Percentiles rank a stretch among this genome's conserved stretches.
Conservation (phyloP, 2,797 vertebrate species). For the Neosilurus hyrtlii region DNA sequence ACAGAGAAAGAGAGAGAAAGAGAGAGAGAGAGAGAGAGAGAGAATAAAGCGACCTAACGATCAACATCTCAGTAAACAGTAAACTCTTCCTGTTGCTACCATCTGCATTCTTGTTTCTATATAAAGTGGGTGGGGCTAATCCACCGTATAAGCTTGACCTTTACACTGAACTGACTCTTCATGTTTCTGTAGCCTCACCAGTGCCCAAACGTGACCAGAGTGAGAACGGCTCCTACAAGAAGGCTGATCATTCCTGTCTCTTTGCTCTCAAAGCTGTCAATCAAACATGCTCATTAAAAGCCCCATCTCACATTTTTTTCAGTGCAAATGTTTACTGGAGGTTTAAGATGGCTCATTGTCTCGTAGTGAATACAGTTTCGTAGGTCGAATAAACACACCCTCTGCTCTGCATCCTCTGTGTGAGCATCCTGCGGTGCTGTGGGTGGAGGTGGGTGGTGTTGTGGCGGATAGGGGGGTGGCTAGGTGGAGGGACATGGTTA, state of each 20-base stretch:
- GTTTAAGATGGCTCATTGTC: background rate
- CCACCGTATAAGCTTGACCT: background rate
- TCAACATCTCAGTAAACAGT: background rate
- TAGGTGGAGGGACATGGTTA: constrained; percentile 71
- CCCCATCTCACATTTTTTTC: background rate
- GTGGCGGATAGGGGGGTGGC: constrained; percentile 79
- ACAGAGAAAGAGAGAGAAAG: constrained; percentile 57
- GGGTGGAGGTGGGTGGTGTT: constrained; percentile 94
- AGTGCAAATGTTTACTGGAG: background rate
- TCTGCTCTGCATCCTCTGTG: constrained; percentile 86
- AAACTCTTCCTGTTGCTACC: background rate
- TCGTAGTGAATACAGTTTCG: background rate
- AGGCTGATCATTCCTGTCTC: background rate
- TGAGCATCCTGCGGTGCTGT: constrained; percentile 89
- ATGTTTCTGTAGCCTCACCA: background rate
- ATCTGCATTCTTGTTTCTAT: background rate
- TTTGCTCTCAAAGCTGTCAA: background rate
- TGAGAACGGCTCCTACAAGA: background rate
- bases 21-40: background rate
- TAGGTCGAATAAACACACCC: constrained; percentile 68
- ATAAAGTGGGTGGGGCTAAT: background rate
- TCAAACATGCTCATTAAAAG: background rate
- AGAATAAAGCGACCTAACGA: background rate
- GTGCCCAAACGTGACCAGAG: background rate
- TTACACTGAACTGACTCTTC: background rate